Conservation (phyloP, 1,140 invertebrate species). For the Goniozus legneri region DNA sequence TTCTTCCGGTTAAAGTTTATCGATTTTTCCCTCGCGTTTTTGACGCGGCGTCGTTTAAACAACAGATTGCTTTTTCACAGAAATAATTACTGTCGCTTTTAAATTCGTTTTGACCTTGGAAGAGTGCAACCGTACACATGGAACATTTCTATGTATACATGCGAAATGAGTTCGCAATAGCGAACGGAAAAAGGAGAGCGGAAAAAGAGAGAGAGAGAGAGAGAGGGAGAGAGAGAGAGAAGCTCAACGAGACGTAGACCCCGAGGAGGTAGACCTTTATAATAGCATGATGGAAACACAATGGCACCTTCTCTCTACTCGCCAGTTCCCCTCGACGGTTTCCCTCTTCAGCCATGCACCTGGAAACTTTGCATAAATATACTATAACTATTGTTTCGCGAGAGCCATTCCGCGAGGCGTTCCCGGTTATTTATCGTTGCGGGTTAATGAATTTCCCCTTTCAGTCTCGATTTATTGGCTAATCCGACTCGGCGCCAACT, state of each 20-base stretch:
- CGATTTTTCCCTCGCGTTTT: no score
- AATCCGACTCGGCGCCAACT: slow-evolving; percentile 26
- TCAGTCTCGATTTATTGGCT: slow-evolving; percentile 41
- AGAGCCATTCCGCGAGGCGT: slow-evolving; percentile 21
- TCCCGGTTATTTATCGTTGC: slow-evolving; percentile 42
- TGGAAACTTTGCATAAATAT: slow-evolving; percentile 50
- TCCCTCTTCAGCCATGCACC: slow-evolving; percentile 29
- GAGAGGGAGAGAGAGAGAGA: not conserved
- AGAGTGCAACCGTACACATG: no score
- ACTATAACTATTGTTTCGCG: slow-evolving; percentile 47
- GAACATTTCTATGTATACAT: no score
- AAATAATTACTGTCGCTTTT: not conserved
- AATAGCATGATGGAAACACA: slow-evolving; percentile 31
- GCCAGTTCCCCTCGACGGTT: not conserved
- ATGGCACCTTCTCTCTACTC: slow-evolving; percentile 19
- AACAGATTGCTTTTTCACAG: not conserved
- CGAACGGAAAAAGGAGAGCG: no score
- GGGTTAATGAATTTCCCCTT: slow-evolving; percentile 48
- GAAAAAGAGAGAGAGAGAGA: not conserved
- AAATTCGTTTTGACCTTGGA: no score
- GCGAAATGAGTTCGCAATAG: no score
- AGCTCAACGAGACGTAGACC: slow-evolving; percentile 8
- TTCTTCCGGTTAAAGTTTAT: no score
- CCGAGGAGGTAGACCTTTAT: slow-evolving; percentile 25
- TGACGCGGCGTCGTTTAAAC: no score